Evolutionary conservation across 2,888 invertebrate genomes (phyloP), one percentile per base, ranked within the genome.

Genomic region (Orthosia gothica): DNA sequence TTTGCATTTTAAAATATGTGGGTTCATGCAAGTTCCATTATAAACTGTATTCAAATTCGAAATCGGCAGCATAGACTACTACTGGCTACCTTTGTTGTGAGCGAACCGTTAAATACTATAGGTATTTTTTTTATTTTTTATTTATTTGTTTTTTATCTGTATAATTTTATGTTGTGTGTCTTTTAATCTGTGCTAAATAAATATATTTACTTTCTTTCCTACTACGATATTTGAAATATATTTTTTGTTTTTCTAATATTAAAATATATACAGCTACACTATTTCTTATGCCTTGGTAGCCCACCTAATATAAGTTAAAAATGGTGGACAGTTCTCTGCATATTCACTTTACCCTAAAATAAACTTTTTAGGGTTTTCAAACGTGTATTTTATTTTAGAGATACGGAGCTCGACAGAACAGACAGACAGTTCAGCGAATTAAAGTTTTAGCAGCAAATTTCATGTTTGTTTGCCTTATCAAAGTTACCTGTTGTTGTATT

Each of bases 1-100:
- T 76, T 64, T 54, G 49, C 20, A 59, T 72, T 78, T 63, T 49
- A 18, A 70, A 62, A 63, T n/a, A n/a, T 62, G 13, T 47, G 47
- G 20, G 4, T 50, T 49, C 11, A 40, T 50, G 47, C n/a, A 57
- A 70, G 65, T 64, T 63, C n/a, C 15, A 59, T 58, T 67, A 58
- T 54, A 55, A 64, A 64, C 55, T 23, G 65, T 66, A 23, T 32
- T 67, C 52, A 58, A 73, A 67, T 67, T 63, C 23, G 49, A 13
- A 26, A 62, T 50, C 16, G 20, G 16, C 20, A 20, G 26, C 26
- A 32, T 49, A 49, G 47, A 32, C 54, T 54, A 23, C 23, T 16
- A n/a, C n/a, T 23, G 16, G 0, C 18, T 32, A 58, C 5, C n/a
- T 40, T 40, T n/a, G n/a, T n/a, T 32, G 12, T 40, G 3, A 58